Base-by-base conservation (phyloP, 2,113 vertebrate genomes). In the Formicarius rufipectus region DNA sequence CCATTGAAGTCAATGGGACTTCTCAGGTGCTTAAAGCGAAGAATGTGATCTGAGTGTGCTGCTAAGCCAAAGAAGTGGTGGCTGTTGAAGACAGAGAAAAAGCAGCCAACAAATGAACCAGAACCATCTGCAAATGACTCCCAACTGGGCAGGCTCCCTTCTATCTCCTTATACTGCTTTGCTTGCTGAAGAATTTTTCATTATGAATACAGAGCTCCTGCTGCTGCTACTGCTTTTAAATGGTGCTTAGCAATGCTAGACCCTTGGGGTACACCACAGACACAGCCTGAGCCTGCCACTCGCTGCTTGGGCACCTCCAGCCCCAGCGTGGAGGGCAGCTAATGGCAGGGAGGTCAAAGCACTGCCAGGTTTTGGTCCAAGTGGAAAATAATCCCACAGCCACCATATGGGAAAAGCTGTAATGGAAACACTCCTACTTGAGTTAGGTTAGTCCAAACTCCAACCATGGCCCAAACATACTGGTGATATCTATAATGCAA, bases 121-220 rank as follows among this genome's bases (percentile, higher is more conserved):
- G 93, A 96, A 95, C 94, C 89, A 91, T 93, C 87, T 52, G 74
- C 90, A 97, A 97, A 97, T 84, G 92, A 94, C 88, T 95, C 94
- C 96, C 92, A 91, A 40, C 90, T 94, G 93, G 94, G 86, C 84
- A 83, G 53, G 58, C 81, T 95, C 89, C 91, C 73, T 95, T 90
- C 82, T 28, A 71, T 90, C 47, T 60, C 94, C 88, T 88, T 31
- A 72, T 27, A 90, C 55, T 93, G 92, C 89, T 93, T 87, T 94
- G 56, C 92, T 93, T 84, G 82, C 87, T 79, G 81, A 88, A 88
- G 85, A 79, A 91, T 96, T 97, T 94, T 87, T 89, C 72, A 49
- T 89, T 73, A 89, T 94, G 94, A 91, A 91, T 79, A 87, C 72
- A 82, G 84, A 88, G 81, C 87, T 92, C 82, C 86, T 80, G 93